These are phyloP conservation scores for Metacarcinus magister DNA, from an alignment of 2,888 invertebrate species.

Conservation along the genomic window DNA sequence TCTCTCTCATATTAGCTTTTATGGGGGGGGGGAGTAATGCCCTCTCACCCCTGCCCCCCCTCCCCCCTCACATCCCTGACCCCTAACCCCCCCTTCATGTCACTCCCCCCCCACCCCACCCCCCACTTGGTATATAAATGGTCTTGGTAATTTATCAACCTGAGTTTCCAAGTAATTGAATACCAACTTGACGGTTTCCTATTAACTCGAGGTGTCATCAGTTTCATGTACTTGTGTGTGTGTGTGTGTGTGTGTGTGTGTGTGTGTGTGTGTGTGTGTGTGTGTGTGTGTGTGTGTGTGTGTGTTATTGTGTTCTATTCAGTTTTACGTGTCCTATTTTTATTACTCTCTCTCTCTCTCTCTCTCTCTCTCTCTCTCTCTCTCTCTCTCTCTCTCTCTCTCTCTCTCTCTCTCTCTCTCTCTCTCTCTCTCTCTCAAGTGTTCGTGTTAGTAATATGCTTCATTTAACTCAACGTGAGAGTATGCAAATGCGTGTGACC, in stretches of 20 bases:
- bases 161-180: constrained; percentile 36
- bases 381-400: background rate
- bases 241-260: constrained; percentile 34
- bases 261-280: constrained; percentile 31
- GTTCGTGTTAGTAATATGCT: constrained; percentile 4
- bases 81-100: background rate
- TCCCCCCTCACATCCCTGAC: background rate
- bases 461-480: constrained; percentile 2
- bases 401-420: background rate
- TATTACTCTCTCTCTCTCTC: constrained; percentile 11
- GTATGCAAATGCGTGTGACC: background rate
- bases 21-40: background rate
- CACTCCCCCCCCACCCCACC: background rate
- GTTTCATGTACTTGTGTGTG: background rate
- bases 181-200: constrained; percentile 5
- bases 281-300: background rate
- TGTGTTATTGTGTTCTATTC: background rate
- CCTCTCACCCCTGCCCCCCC: background rate
- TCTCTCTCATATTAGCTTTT: background rate
- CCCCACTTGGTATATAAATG: background rate
- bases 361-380: background rate
- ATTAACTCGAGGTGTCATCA: constrained; percentile 21
- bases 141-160: background rate
- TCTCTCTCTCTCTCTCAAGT: background rate
- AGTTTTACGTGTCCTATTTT: background rate